Evolutionary conservation across 2,797 vertebrate species (phyloP).

Genomic region (Eulemur mongoz): DNA sequence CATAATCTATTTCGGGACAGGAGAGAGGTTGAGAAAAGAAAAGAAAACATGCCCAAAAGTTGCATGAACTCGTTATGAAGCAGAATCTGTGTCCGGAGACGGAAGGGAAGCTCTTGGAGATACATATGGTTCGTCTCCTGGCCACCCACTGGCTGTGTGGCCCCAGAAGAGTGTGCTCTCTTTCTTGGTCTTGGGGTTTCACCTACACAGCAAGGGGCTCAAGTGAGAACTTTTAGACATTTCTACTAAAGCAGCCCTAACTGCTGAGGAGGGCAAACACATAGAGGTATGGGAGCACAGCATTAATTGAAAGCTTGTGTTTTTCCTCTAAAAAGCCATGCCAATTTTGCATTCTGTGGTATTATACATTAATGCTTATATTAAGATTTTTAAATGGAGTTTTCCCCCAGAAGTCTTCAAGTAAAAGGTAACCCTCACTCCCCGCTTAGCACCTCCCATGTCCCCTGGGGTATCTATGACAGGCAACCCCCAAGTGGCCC

Average conservation of each 20-base stretch:
- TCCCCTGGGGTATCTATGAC: background rate
- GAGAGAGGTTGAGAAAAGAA: background rate
- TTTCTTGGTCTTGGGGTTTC: background rate
- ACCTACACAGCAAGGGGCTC: background rate
- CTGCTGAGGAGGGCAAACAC: background rate
- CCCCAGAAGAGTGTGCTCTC: background rate
- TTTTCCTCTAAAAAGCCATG: background rate
- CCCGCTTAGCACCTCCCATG: background rate
- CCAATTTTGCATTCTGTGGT: background rate
- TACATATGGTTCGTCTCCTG: background rate
- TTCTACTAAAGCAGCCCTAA: conserved; percentile 1
- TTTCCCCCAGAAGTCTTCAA: background rate
- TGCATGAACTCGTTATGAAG: background rate
- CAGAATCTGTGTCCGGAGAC: background rate
- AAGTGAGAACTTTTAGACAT: background rate
- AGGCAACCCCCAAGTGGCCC: background rate
- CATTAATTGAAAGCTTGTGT: background rate
- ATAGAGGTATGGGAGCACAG: background rate
- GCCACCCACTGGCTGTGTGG: background rate
- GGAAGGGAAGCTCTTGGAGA: background rate
- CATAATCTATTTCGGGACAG: background rate
- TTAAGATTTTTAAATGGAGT: background rate
- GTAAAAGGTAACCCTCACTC: background rate
- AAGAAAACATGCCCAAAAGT: background rate
- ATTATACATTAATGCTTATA: background rate